Base-by-base conservation (phyloP, 1,140 invertebrate genomes). In the Drosophila arawakana region DNA sequence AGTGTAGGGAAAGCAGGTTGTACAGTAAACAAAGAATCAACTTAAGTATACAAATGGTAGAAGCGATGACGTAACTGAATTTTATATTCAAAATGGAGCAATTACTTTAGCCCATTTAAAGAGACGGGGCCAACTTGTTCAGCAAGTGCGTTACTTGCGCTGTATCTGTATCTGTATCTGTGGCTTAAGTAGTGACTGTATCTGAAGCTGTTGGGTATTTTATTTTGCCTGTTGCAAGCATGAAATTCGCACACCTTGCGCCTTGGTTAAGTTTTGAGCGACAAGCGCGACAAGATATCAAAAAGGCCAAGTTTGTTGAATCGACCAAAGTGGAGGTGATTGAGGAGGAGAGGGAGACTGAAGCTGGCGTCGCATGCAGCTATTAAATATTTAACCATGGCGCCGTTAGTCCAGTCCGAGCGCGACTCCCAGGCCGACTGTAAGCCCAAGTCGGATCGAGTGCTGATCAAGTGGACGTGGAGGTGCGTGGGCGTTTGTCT, bases 231-330 rank as follows among this genome's bases (percentile, higher is more conserved):
- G 49, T 44, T 44, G 54, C 72, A 76, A 61, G 69, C 72, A 70
- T 63, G 71, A 77, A 60, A 80, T 89, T 89, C 41, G 75, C 84
- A 88, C 84, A 88, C 84, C 84, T 88, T 88, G 80, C 82, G 61
- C 52, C 61, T 52, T 68, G 62, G 60, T 34, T 43, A 52, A 61
- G 63, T 76, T 85, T 78, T 86, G 82, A 86, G 63, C 77, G 84
- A 89, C 83, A 88, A 88, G 59, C 72, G 80, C 70, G 83, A 89
- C 83, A 83, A 88, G 83, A 89, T 83, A 88, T 89, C 84, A 80
- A 83, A 89, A 83, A 83, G 77, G 11, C 50, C 50, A 52, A 70
- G 59, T 72, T 79, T 75, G 80, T 83, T 83, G 80, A 68, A 63
- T 70, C 37, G 35, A 15, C 25, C 67, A 62, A 41, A 46, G 52